These are phyloP conservation scores for Cricetomys ansorgei DNA, from an alignment of 2,113 vertebrate species.

Conservation along the genomic window DNA sequence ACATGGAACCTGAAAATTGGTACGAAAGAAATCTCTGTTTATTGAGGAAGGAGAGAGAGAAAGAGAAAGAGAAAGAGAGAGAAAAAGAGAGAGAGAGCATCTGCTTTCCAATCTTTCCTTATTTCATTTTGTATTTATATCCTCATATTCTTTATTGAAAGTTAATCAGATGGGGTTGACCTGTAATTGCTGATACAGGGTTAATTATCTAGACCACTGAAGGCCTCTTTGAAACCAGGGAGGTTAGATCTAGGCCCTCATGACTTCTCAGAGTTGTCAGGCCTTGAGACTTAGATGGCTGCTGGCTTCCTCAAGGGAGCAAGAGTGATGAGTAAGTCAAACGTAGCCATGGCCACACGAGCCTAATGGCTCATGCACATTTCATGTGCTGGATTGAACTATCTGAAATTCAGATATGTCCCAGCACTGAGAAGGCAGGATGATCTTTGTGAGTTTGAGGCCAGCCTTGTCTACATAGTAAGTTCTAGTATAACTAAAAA, in stretches of 20 bases:
- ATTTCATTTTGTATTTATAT: not conserved
- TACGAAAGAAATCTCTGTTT: constrained; percentile 27
- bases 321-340: not conserved
- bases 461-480: not conserved
- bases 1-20: not conserved
- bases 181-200: not conserved
- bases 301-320: not conserved
- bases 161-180: not conserved
- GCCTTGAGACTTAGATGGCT: not conserved
- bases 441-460: not conserved
- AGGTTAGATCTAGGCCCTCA: too few relatives aligned
- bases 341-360: not conserved
- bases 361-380: not conserved
- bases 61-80: not conserved
- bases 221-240: not conserved
- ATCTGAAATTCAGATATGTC: not conserved
- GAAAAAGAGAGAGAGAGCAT: not conserved
- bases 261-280: not conserved
- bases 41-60: not conserved
- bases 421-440: not conserved
- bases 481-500: not conserved
- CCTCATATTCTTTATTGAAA: not conserved
- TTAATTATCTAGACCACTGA: not conserved
- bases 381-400: not conserved
- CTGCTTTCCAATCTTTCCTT: not conserved